Evolutionary conservation across 2,888 invertebrate genomes (phyloP).

Genomic region (Leptopilina drosophilae): DNA sequence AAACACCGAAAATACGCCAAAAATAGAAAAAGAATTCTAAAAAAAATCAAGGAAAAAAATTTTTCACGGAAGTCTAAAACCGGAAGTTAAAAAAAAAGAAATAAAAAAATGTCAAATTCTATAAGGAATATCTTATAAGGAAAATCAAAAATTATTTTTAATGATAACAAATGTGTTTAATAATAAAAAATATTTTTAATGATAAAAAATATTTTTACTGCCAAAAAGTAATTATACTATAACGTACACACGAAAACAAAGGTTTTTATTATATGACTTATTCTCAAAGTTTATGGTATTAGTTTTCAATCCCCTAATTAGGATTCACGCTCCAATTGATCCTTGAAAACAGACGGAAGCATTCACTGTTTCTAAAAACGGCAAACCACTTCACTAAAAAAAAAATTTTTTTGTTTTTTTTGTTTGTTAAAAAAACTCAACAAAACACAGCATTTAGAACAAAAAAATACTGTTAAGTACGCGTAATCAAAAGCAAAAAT

Average conservation of each 20-base stretch:
- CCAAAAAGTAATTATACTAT: not conserved
- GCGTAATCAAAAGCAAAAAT: not conserved
- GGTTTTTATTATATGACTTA: not conserved
- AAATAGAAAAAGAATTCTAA: too few species aligned
- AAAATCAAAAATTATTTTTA: too few species aligned
- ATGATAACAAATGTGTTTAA: too few species aligned
- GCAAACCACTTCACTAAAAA: not conserved
- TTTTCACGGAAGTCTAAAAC: too few species aligned
- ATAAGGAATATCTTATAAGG: too few species aligned
- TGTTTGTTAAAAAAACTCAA: not conserved
- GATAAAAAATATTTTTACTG: not conserved
- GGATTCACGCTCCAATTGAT: slow-evolving; percentile 20
- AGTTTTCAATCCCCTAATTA: slow-evolving; percentile 17
- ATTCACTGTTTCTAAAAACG: slow-evolving; percentile 14
- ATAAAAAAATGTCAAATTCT: too few species aligned
- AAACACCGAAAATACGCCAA: too few species aligned
- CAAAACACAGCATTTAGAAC: not conserved
- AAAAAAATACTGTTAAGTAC: not conserved
- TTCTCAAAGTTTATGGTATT: slow-evolving; percentile 8
- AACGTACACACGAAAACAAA: not conserved
- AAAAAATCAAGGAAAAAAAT: too few species aligned
- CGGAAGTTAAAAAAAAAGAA: too few species aligned
- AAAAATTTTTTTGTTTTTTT: not conserved
- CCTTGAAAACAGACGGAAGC: slow-evolving; percentile 17
- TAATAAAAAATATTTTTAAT: too few species aligned